A percentile compares a stretch with the other conserved stretches of the same genome.
Evolutionary conservation across 2,888 invertebrate species (phyloP).

Genomic region (Danaus chrysippus): DNA sequence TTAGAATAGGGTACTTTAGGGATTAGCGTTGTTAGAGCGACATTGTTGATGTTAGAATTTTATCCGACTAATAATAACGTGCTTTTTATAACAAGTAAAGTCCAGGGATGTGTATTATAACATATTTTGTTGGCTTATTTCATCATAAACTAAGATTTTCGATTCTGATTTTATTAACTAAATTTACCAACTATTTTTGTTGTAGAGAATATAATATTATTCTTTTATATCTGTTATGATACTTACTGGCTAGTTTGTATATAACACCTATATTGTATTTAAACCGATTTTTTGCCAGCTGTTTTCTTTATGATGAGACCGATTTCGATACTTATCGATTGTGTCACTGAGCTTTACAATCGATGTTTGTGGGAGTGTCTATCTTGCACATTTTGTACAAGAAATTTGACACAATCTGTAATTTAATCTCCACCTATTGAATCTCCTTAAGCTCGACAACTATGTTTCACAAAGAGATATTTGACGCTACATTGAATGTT

Average conservation of each 20-base stretch:
- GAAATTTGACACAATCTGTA: background rate
- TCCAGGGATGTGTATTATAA: conserved; percentile 10
- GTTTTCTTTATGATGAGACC: conserved; percentile 19
- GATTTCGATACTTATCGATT: conserved; percentile 23
- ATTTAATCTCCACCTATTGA: background rate
- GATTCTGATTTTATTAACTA: conserved; percentile 3
- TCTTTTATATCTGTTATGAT: no score
- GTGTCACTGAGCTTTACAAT: conserved; percentile 26
- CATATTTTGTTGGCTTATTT: background rate
- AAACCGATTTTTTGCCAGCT: conserved; percentile 16
- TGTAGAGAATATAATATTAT: no score
- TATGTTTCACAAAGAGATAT: no score
- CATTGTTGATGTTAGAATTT: conserved; percentile 24
- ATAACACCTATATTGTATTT: no score
- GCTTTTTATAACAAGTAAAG: conserved; percentile 12
- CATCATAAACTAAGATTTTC: background rate
- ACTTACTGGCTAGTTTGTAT: background rate
- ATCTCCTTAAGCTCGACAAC: no score
- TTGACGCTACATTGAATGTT: no score
- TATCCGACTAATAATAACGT: conserved; percentile 24
- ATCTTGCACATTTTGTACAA: conserved; percentile 6
- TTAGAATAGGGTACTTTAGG: conserved; percentile 41
- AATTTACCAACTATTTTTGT: background rate
- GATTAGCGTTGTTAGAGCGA: conserved; percentile 17
- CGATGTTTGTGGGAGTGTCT: conserved; percentile 41